Conservation (phyloP, 2,888 invertebrate genomes). For the Phyto melanocephala region DNA sequence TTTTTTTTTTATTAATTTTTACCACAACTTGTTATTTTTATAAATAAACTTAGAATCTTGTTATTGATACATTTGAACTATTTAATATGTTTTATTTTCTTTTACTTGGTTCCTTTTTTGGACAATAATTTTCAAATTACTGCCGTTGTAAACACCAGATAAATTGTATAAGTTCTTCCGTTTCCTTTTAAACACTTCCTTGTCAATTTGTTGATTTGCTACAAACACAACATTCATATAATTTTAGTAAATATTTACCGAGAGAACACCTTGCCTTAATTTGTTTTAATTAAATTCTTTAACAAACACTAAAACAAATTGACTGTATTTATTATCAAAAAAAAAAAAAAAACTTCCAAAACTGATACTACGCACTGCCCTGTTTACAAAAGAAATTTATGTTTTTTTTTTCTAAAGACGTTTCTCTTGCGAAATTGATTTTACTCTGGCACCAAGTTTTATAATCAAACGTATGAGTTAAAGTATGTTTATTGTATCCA, state of each 20-base stretch:
- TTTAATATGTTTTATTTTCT: background rate
- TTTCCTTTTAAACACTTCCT: conserved; percentile 47
- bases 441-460: conserved; percentile 1
- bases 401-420: background rate
- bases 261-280: background rate
- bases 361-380: background rate
- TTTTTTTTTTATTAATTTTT: background rate
- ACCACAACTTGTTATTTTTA: background rate
- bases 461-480: conserved; percentile 16
- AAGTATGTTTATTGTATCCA: background rate
- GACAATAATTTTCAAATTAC: background rate
- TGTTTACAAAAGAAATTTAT: background rate
- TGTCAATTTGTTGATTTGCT: conserved; percentile 20
- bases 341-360: background rate
- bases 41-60: background rate
- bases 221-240: too few relatives aligned
- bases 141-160: background rate
- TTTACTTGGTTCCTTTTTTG: background rate
- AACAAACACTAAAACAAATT: background rate
- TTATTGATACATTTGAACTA: background rate
- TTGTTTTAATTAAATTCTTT: too few relatives aligned
- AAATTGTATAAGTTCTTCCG: conserved; percentile 15
- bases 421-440: background rate
- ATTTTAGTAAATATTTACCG: too few relatives aligned
- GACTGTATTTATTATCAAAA: background rate